Percentiles rank a stretch among this genome's conserved stretches.
Conservation (phyloP, 2,888 invertebrate species). For the Dicyrtomina minuta region DNA sequence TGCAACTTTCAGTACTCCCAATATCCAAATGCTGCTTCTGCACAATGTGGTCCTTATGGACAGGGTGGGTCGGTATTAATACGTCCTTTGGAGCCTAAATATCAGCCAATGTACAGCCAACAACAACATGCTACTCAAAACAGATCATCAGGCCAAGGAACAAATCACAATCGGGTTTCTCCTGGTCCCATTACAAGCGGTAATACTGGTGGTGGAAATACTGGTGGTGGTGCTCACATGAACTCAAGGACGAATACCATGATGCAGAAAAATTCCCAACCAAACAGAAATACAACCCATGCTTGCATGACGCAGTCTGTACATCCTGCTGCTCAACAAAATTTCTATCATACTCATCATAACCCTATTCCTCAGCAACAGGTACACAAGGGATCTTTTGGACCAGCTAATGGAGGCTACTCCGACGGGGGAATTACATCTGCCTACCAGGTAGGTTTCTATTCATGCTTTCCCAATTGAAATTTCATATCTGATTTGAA, state of each 20-base stretch:
- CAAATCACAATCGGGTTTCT: slow-evolving; percentile 43
- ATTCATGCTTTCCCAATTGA: not conserved
- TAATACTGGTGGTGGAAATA: slow-evolving; percentile 37
- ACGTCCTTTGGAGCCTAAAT: no score
- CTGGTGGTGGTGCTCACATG: slow-evolving; percentile 37
- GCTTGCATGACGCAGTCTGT: slow-evolving; percentile 39
- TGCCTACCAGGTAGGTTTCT: slow-evolving; percentile 41
- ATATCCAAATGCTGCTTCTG: no score
- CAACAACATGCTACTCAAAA: no score
- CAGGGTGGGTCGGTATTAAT: not conserved
- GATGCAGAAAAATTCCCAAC: no score
- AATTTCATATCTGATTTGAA: not conserved
- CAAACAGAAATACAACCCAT: slow-evolving; percentile 31
- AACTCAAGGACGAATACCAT: no score
- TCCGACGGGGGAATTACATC: slow-evolving; percentile 41
- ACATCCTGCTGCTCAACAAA: no score
- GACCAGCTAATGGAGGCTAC: no score
- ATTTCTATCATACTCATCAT: no score
- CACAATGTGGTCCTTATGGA: not conserved
- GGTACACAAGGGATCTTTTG: no score
- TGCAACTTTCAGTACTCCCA: not conserved
- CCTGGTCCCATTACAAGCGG: no score
- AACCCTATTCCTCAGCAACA: slow-evolving; percentile 40
- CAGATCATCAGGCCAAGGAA: slow-evolving; percentile 42
- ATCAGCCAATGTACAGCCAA: no score